Conservation (phyloP, 2,888 invertebrate species). For the Chironomus riparius region DNA sequence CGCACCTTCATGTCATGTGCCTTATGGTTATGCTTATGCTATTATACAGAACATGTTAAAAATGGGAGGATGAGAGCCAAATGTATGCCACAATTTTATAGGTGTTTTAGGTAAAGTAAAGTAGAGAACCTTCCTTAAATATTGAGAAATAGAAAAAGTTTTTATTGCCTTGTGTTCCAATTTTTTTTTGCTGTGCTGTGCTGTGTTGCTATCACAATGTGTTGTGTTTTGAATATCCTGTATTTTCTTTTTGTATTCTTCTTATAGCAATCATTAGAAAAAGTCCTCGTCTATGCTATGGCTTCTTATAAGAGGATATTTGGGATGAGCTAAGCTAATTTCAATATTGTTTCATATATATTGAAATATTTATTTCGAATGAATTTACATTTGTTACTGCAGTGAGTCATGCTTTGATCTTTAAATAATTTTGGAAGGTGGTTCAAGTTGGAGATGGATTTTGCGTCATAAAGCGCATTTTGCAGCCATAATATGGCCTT, state of each 20-base stretch:
- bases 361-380: neutral
- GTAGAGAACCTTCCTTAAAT: conserved; percentile 3
- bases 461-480: no score
- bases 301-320: neutral
- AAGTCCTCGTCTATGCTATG: no score
- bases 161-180: conserved; percentile 5
- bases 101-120: neutral
- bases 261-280: neutral
- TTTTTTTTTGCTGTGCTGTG: neutral
- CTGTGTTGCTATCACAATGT: neutral
- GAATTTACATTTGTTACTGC: no score
- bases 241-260: neutral
- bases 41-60: neutral
- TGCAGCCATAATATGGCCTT: no score
- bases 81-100: neutral
- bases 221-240: neutral
- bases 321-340: neutral
- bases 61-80: neutral
- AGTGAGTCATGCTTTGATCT: no score
- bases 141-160: conserved; percentile 12
- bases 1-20: conserved; percentile 16
- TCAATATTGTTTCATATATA: neutral
- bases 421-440: no score
- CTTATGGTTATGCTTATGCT: conserved; percentile 1
- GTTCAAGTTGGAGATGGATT: no score